Evolutionary conservation across 2,888 invertebrate genomes (phyloP).

Genomic region (Tridacna crocea): DNA sequence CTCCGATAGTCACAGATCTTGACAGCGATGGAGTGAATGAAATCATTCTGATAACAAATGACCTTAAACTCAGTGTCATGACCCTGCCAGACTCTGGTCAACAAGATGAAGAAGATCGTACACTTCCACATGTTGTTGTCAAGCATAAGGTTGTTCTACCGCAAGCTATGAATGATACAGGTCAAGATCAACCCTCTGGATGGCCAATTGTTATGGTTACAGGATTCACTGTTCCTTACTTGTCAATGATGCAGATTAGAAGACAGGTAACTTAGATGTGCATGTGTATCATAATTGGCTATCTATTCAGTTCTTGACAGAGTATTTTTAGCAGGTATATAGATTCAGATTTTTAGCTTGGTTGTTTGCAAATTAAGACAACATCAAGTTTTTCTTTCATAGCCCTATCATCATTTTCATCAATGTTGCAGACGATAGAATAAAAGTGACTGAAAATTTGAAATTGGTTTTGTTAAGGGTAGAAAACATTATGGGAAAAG

Average conservation of each 20-base stretch:
- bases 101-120: constrained; percentile 65
- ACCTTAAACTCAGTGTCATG: constrained; percentile 76
- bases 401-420: too few species aligned
- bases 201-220: constrained; percentile 78
- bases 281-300: too few species aligned
- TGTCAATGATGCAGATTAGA: constrained; percentile 77
- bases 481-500: too few species aligned
- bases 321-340: too few species aligned
- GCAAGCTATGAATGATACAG: constrained; percentile 40
- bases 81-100: constrained; percentile 70
- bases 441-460: too few species aligned
- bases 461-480: too few species aligned
- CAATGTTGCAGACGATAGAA: too few species aligned
- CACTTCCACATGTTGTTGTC: constrained; percentile 78
- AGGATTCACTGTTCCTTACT: constrained; percentile 75
- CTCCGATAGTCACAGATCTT: constrained; percentile 80
- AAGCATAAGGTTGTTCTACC: constrained; percentile 74
- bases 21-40: constrained; percentile 82
- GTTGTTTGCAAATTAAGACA: too few species aligned
- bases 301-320: too few species aligned
- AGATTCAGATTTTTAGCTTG: too few species aligned
- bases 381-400: too few species aligned
- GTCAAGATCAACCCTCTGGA: constrained; percentile 55
- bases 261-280: constrained; percentile 81
- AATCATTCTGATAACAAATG: constrained; percentile 78